A percentile compares a stretch with the other conserved stretches of the same genome.
Conservation (phyloP, 2,113 vertebrate species). For the Alces alces region DNA sequence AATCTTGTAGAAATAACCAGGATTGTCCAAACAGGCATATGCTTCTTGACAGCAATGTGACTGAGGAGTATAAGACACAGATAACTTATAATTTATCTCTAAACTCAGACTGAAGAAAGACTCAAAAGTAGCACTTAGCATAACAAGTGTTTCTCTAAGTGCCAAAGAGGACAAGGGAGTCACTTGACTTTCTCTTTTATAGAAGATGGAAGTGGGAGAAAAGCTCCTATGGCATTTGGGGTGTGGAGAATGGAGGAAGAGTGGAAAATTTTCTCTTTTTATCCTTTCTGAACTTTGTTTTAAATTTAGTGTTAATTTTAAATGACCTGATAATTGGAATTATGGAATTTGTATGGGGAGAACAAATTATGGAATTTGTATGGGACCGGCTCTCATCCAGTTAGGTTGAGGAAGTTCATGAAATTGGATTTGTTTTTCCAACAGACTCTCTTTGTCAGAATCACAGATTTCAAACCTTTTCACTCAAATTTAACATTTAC, state of each 20-base stretch:
- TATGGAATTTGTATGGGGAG: background rate
- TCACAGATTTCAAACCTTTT: background rate
- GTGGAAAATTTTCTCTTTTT: background rate
- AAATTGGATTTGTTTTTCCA: background rate
- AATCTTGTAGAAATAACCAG: slow-evolving; percentile 73
- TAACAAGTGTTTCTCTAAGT: slow-evolving; percentile 27
- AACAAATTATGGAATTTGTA: background rate
- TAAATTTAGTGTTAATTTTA: background rate
- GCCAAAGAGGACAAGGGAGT: background rate
- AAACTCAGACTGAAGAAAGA: slow-evolving; percentile 65
- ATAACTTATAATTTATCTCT: slow-evolving; percentile 71
- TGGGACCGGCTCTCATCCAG: background rate
- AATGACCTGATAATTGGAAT: background rate
- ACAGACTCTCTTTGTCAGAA: background rate
- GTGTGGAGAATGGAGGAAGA: background rate
- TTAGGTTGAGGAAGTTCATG: rapidly evolving
- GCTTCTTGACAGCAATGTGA: slow-evolving; percentile 69
- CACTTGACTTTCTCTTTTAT: background rate
- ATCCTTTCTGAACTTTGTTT: background rate
- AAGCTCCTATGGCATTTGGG: background rate
- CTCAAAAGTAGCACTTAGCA: slow-evolving; percentile 51
- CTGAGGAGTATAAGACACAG: slow-evolving; percentile 68
- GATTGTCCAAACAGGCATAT: slow-evolving; percentile 65
- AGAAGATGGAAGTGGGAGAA: background rate
- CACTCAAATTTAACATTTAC: background rate